Conservation (phyloP, 2,113 vertebrate genomes). For the Leucosticte australis region DNA sequence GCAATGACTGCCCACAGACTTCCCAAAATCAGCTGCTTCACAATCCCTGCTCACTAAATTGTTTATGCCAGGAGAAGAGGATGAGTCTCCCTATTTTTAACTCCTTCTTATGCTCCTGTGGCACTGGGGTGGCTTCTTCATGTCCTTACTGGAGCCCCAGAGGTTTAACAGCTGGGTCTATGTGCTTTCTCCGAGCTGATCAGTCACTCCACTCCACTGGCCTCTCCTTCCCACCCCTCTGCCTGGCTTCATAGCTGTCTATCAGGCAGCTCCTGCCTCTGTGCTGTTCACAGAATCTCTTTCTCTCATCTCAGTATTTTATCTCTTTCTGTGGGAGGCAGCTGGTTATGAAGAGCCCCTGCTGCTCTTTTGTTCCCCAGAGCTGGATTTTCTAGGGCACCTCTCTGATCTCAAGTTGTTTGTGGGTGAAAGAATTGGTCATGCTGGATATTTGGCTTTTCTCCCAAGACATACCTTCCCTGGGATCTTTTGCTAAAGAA, state of each 20-base stretch:
- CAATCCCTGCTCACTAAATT: neutral
- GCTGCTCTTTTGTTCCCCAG: neutral
- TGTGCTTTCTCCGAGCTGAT: neutral
- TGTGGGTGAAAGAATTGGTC: neutral
- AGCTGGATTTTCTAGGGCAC: neutral
- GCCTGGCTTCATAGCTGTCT: neutral
- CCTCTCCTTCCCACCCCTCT: neutral
- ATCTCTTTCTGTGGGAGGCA: neutral
- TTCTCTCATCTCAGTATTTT: neutral
- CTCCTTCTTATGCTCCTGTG: neutral
- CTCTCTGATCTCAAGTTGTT: neutral
- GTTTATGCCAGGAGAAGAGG: neutral
- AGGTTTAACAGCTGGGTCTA: accelerated
- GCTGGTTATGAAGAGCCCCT: neutral
- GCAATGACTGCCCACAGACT: neutral
- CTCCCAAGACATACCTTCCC: neutral
- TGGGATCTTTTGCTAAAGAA: neutral
- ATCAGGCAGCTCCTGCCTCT: neutral
- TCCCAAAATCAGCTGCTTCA: neutral
- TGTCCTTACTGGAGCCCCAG: neutral
- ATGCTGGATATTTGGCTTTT: neutral
- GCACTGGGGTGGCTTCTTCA: neutral
- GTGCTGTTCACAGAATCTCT: neutral
- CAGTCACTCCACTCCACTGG: neutral
- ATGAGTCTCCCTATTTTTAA: neutral